A percentile compares a stretch with the other conserved stretches of the same genome.
These are phyloP conservation scores for Cetonia aurata DNA, from an alignment of 2,888 invertebrate genomes.

Conservation along the genomic window DNA sequence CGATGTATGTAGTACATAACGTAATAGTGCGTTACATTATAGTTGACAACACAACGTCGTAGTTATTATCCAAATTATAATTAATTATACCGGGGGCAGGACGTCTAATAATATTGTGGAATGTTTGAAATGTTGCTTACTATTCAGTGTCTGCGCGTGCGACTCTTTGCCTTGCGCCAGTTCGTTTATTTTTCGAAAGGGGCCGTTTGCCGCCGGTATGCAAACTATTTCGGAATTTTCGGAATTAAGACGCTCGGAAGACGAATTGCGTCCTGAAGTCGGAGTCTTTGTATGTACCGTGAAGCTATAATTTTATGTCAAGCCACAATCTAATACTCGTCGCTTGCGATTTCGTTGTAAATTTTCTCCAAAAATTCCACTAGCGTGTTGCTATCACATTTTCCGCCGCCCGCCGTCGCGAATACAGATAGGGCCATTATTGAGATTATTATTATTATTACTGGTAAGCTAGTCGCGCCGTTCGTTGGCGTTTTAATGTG, in stretches of 20 bases:
- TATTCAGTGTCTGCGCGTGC: background rate
- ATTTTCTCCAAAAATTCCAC: too few species aligned
- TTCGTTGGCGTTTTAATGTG: constrained; percentile 25
- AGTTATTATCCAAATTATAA: constrained; percentile 6
- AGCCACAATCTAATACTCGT: too few species aligned
- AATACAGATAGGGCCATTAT: too few species aligned
- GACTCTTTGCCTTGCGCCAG: background rate
- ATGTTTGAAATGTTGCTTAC: constrained; percentile 21
- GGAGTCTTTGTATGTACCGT: background rate
- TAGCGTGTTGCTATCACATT: too few species aligned
- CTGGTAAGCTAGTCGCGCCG: constrained; percentile 23
- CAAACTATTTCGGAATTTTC: constrained; percentile 21
- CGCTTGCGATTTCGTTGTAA: too few species aligned
- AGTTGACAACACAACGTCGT: background rate
- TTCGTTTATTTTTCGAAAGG: constrained; percentile 34
- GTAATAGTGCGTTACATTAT: background rate
- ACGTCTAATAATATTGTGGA: constrained; percentile 27
- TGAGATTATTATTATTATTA: constrained; percentile 4
- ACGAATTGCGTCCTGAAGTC: too few species aligned
- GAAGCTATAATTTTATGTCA: background rate
- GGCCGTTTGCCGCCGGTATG: constrained; percentile 14
- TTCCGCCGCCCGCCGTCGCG: too few species aligned
- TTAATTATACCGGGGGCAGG: constrained; percentile 4
- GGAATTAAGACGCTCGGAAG: background rate
- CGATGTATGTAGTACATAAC: background rate